Percentiles rank a stretch among this genome's conserved stretches.
Conservation (phyloP, 2,797 vertebrate species). For the Acanthornis magna region DNA sequence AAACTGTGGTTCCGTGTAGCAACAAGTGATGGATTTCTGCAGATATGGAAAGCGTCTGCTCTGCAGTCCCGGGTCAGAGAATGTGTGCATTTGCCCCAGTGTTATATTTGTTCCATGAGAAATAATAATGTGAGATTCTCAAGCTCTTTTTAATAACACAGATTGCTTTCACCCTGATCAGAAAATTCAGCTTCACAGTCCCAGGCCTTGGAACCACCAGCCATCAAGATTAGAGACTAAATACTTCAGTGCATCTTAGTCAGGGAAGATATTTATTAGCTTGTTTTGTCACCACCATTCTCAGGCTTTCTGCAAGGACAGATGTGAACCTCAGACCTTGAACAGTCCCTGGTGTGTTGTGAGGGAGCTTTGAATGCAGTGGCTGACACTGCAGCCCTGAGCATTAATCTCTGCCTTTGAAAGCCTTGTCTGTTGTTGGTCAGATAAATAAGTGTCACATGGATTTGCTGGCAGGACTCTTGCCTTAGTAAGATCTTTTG, state of each 20-base stretch:
- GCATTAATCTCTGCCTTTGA: background rate
- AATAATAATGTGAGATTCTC: conserved; percentile 42
- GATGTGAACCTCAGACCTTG: background rate
- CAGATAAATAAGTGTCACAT: background rate
- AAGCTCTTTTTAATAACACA: background rate
- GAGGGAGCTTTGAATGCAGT: background rate
- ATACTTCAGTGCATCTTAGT: background rate
- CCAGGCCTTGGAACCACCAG: background rate
- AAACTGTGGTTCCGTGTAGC: conserved; percentile 26
- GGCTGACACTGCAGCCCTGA: background rate
- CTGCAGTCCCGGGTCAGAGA: conserved; percentile 24
- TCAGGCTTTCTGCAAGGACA: background rate
- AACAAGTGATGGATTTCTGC: conserved; percentile 56
- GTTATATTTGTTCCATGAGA: background rate
- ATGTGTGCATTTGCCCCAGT: background rate
- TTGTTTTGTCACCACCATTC: background rate
- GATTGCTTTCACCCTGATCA: background rate
- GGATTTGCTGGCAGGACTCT: background rate
- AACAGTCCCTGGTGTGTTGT: background rate
- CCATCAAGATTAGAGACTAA: background rate
- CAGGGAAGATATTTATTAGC: background rate
- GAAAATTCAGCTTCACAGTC: background rate
- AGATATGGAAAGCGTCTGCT: conserved; percentile 37
- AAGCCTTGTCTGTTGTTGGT: background rate
- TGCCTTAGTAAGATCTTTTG: background rate